A percentile compares a stretch with the other conserved stretches of the same genome.
These are phyloP conservation scores for Typhlichthys subterraneus DNA, from an alignment of 2,797 vertebrate genomes.

Conservation along the genomic window DNA sequence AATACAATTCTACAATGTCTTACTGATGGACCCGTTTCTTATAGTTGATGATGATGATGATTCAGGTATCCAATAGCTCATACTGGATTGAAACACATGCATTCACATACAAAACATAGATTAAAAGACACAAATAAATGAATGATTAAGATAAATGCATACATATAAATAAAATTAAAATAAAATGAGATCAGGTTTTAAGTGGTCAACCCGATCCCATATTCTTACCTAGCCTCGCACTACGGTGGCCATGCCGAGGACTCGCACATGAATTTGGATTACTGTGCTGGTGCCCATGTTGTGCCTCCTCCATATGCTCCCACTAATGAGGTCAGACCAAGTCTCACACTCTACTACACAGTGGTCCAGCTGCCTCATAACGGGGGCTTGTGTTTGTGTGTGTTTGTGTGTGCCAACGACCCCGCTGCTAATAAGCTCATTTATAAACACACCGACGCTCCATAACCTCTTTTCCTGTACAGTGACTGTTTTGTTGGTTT, in stretches of 20 bases:
- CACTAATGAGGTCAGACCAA: constrained; percentile 77
- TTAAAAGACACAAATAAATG: too few species aligned
- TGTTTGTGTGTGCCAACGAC: constrained; percentile 76
- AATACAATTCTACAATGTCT: too few species aligned
- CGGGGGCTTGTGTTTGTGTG: constrained; percentile 55
- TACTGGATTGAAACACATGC: too few species aligned
- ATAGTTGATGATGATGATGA: too few species aligned
- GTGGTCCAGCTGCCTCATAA: constrained; percentile 73
- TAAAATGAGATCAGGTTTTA: too few species aligned
- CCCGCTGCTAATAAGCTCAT: constrained; percentile 69
- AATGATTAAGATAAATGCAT: too few species aligned
- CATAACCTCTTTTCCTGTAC: constrained; percentile 21
- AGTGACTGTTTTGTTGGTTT: constrained; percentile 13
- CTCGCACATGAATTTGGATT: constrained; percentile 59
- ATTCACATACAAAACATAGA: too few species aligned
- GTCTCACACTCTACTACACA: constrained; percentile 53
- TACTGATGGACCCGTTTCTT: too few species aligned
- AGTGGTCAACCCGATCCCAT: too few species aligned
- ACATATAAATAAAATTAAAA: too few species aligned
- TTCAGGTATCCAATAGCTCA: too few species aligned
- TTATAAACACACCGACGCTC: constrained; percentile 61
- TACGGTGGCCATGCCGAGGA: constrained; percentile 45
- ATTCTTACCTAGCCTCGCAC: too few species aligned
- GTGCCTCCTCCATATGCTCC: constrained; percentile 67
- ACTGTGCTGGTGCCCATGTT: constrained; percentile 47